Percentiles rank a stretch among this genome's conserved stretches.
These are phyloP conservation scores for Neoascia interrupta DNA, from an alignment of 2,888 invertebrate species.

Conservation along the genomic window DNA sequence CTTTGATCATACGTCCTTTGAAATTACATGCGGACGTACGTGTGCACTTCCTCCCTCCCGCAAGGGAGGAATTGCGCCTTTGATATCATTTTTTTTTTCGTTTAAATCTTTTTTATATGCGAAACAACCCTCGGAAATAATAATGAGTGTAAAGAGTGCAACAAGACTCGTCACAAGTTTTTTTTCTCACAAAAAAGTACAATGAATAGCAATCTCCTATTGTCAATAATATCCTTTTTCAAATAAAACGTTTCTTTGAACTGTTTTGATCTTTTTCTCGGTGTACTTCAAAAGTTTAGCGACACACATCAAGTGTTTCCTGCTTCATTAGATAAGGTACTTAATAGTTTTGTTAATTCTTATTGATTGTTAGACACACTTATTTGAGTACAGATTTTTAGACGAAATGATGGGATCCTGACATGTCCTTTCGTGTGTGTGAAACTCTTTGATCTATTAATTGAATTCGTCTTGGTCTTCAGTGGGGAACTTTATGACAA, in stretches of 20 bases:
- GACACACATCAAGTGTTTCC: slow-evolving; percentile 1
- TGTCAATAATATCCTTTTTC: slow-evolving; percentile 35
- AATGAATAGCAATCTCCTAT: slow-evolving; percentile 12
- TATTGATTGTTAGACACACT: neutral
- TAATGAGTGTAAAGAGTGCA: slow-evolving; percentile 51
- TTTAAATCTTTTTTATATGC: slow-evolving; percentile 27
- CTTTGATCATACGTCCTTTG: slow-evolving; percentile 65
- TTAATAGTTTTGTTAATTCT: neutral
- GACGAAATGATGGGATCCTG: neutral
- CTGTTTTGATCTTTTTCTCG: neutral
- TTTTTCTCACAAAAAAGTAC: slow-evolving; percentile 5
- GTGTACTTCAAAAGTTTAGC: neutral
- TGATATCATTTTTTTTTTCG: slow-evolving; percentile 42
- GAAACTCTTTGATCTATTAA: too few relatives aligned
- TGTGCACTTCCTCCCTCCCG: slow-evolving; percentile 24
- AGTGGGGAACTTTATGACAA: too few relatives aligned
- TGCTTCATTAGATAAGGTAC: neutral
- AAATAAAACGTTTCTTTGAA: neutral
- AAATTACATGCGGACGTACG: slow-evolving; percentile 46
- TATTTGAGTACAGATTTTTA: neutral
- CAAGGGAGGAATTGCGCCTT: slow-evolving; percentile 55
- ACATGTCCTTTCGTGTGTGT: neutral
- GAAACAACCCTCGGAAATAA: slow-evolving; percentile 50
- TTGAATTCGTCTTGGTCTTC: too few relatives aligned
- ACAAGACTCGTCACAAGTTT: slow-evolving; percentile 16